Evolutionary conservation across 1,140 invertebrate species (phyloP), one percentile per base, ranked within the genome.

Genomic region (Epicauta chinensis): DNA sequence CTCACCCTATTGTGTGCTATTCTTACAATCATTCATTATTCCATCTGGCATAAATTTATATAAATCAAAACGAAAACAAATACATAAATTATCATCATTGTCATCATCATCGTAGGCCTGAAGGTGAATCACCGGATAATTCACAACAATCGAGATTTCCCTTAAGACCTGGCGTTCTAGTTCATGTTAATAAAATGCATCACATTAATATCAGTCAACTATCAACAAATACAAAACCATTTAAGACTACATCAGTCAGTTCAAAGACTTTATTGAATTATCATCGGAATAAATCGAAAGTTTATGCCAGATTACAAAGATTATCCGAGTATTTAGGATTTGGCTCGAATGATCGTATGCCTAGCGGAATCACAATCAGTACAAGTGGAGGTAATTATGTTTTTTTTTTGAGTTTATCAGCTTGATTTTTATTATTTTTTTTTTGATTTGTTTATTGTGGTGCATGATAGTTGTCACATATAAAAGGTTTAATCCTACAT

Each of bases 131-230:
- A 12, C 62, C 65, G 57, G 55, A 66, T 56, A 52, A 70, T 71
- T 59, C 72, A 68, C 29, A 84, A 79, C 58, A 83, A 80, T 69
- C 83, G 82, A 88, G 89, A 62, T 93, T 89, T 89, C 90, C 91
- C 16, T 73, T 92, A 49, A 86, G 89, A 64, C 89, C 90, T 1
- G 91, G 89, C 17, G 89, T 93, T 36, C 76, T 92, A 60, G 85
- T 91, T 37, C 89, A 92, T 71, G 84, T 91, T 31, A 91, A 90
- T 73, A 82, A 81, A 61, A 76, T 80, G 52, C 79, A 83, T 63
- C 81, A 78, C 54, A 73, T 84, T 37, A 70, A 69, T 68, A 55
- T 72, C 66, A 56, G 72, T 63, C 54, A 63, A 42, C 52, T 65
- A 39, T 11, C 35, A 14, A 16, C 41, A 2, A 49, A 60, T 30